These are phyloP conservation scores for Saiga tatarica DNA, from an alignment of 2,113 vertebrate species.

Conservation along the genomic window DNA sequence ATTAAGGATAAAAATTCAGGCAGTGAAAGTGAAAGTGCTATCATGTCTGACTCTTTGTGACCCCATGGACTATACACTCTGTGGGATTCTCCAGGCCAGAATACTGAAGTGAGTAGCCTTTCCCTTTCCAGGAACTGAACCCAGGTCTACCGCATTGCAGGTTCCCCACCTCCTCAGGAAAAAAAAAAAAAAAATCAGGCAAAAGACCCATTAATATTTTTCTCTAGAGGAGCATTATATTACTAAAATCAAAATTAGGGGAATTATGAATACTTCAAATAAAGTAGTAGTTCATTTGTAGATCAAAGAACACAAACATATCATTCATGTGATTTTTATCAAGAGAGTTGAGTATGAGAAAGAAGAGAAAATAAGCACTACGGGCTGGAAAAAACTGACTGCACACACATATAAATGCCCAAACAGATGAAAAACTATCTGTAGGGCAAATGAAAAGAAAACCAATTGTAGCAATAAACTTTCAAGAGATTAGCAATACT, in stretches of 20 bases:
- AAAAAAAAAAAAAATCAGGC: constrained; percentile 33
- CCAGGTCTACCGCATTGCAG: not conserved
- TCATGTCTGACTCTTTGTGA: not conserved
- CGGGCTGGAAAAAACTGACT: not conserved
- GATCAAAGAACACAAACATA: constrained; percentile 44
- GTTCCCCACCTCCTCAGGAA: not conserved
- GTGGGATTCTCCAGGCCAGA: not conserved
- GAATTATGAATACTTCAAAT: constrained; percentile 36
- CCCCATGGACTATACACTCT: not conserved
- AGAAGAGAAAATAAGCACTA: not conserved
- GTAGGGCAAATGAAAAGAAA: constrained; percentile 46
- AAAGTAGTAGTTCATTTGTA: not conserved
- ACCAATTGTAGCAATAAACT: not conserved
- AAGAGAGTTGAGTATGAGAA: constrained; percentile 33
- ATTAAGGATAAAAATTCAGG: not conserved
- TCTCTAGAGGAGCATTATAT: constrained; percentile 26
- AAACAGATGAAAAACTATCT: constrained; percentile 35
- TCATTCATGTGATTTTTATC: constrained; percentile 13
- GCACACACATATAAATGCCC: not conserved
- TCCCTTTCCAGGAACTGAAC: not conserved
- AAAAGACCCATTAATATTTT: constrained; percentile 21
- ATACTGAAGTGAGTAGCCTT: not conserved
- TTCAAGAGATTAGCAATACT: constrained; percentile 39
- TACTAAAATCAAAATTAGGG: constrained; percentile 35
- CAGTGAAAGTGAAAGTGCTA: not conserved